phyloP scores from a whole-genome alignment of 2,888 invertebrate genomes.

The Drosophila nr. medialis region DNA sequence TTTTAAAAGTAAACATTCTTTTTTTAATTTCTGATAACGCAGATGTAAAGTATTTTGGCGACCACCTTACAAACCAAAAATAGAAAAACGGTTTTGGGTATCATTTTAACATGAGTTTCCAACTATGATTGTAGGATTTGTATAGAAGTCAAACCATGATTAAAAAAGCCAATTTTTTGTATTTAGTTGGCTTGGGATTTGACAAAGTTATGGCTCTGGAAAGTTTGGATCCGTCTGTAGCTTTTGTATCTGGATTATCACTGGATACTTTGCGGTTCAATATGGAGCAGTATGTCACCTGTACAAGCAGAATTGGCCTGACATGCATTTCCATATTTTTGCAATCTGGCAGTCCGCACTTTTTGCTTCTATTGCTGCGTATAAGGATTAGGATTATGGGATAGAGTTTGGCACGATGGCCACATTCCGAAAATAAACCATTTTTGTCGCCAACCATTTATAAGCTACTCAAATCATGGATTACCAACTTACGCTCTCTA shows the following conservation, averaged over 20 bases:
- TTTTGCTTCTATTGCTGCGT: background rate
- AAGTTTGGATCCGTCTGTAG: background rate
- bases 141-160: background rate
- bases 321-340: background rate
- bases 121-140: background rate
- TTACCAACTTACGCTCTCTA: background rate
- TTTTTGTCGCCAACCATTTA: background rate
- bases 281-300: too few relatives aligned
- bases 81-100: background rate
- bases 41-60: background rate
- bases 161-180: background rate
- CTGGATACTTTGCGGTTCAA: background rate
- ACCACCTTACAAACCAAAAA: background rate
- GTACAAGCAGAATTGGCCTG: background rate
- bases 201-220: background rate
- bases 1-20: constrained; percentile 13
- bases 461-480: background rate
- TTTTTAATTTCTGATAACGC: background rate
- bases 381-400: background rate
- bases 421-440: background rate
- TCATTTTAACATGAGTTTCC: background rate
- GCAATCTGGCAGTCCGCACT: background rate
- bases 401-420: background rate
- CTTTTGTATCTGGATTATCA: background rate
- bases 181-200: too few relatives aligned